phyloP scores from a whole-genome alignment of 2,113 vertebrate species.

The Chloroceryle aenea region DNA sequence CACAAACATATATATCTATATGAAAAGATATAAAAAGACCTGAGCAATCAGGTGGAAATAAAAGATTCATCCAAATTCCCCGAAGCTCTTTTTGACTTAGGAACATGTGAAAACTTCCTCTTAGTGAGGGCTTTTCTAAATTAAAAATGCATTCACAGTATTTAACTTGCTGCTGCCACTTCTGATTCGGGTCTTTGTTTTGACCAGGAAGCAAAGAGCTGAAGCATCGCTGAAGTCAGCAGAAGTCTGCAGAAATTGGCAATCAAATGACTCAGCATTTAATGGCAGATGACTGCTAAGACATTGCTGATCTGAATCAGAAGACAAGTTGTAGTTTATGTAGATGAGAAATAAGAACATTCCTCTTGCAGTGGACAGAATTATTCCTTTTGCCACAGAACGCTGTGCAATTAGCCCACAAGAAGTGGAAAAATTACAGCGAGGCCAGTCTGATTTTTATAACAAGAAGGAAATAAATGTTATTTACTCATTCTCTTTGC shows the following conservation, averaged over 20 bases:
- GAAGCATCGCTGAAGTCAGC: conserved; percentile 32
- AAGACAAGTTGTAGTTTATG: neutral
- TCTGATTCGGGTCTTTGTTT: conserved; percentile 24
- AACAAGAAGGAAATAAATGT: neutral
- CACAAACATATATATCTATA: neutral
- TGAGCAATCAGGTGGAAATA: neutral
- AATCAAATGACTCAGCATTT: conserved; percentile 51
- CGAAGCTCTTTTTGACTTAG: neutral
- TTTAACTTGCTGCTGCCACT: conserved; percentile 38
- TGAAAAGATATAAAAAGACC: neutral
- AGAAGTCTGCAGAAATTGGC: conserved; percentile 11
- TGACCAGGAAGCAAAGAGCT: conserved; percentile 36
- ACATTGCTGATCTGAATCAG: neutral
- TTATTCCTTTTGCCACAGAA: neutral
- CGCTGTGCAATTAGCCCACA: neutral
- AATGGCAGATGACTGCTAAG: conserved; percentile 15
- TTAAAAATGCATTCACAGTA: neutral
- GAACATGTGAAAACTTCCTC: neutral
- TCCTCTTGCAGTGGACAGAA: neutral
- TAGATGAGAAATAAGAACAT: neutral
- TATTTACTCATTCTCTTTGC: neutral
- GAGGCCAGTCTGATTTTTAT: neutral
- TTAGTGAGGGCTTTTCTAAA: neutral
- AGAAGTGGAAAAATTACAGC: neutral
- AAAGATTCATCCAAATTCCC: neutral